Percentiles rank a stretch among this genome's conserved stretches.
These are phyloP conservation scores for Aphodius granarius DNA, from an alignment of 2,888 invertebrate genomes.

Conservation along the genomic window DNA sequence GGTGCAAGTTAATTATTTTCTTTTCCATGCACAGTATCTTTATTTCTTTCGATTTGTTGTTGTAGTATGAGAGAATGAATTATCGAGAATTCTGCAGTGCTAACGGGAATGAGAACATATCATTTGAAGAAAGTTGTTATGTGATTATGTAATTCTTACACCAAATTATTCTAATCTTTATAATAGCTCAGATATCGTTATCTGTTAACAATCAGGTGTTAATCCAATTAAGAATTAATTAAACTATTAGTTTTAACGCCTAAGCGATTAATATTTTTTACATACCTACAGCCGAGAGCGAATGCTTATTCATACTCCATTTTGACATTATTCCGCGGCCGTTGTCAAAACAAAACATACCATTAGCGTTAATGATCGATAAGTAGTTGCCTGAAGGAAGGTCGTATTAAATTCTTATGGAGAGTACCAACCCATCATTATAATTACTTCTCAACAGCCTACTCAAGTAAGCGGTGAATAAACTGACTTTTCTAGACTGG, in stretches of 20 bases:
- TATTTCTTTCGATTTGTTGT: neutral
- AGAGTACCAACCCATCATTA: neutral
- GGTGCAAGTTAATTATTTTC: neutral
- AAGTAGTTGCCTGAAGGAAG: neutral
- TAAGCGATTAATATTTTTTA: neutral
- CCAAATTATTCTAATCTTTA: too few species aligned
- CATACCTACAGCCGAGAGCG: neutral
- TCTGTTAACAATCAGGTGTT: too few species aligned
- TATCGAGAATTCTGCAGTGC: too few species aligned
- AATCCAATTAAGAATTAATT: neutral
- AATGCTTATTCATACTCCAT: neutral
- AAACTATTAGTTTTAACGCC: neutral
- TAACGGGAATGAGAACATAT: too few species aligned
- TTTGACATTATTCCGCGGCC: neutral
- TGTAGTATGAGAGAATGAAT: too few species aligned
- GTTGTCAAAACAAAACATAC: neutral
- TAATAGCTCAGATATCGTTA: too few species aligned
- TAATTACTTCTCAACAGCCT: neutral
- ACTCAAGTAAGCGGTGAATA: neutral
- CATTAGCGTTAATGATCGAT: neutral
- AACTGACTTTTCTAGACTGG: neutral
- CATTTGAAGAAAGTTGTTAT: too few species aligned
- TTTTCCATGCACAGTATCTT: neutral
- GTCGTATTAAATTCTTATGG: neutral
- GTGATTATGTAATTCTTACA: too few species aligned